Base-by-base conservation (phyloP, 1,140 invertebrate genomes). In the Sipha flava region DNA sequence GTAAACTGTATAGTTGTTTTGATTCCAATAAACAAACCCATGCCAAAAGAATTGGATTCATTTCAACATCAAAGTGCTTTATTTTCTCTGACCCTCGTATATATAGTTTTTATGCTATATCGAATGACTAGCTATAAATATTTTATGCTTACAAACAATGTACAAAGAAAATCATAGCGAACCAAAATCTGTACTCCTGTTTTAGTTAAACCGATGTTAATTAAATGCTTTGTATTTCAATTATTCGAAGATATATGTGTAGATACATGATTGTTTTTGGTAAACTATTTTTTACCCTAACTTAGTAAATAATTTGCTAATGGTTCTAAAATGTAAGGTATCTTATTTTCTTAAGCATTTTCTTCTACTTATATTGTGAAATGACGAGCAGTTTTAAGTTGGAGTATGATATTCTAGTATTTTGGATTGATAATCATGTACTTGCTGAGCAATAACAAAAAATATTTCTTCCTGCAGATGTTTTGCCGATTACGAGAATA, bases 381-480 rank as follows among this genome's bases (percentile, higher is more conserved):
- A n/a, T n/a, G n/a, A n/a, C n/a, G n/a, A n/a, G n/a, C n/a, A n/a
- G n/a, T n/a, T n/a, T n/a, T n/a, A n/a, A n/a, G n/a, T n/a, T n/a
- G n/a, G n/a, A n/a, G 14, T 29, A 14, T 10, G 54, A n/a, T 12
- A 7, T 37, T 64, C 31, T 21, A 52, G 16, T 26, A 0, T 66
- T 37, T 4, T n/a, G 1, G 21, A 12, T 21, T 14, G 62, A 40
- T 40, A 66, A 52, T 70, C 16, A 70, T 73, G 54, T 73, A 34
- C 10, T 52, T n/a, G 45, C 21, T 26, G 26, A 52, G 23, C 47
- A 73, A 49, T 34, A 23, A 54, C 34, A 47, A 31, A 29, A 54
- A 52, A 73, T 73, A 54, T 52, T 6, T 26, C 5, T 43, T 26
- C 5, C 31, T 54, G 70, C 73, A 77, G 73, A 77, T 77, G 73